Evolutionary conservation across 1,140 invertebrate species (phyloP), one percentile per base, ranked within the genome.

Genomic region (Pogonomyrmex californicus): DNA sequence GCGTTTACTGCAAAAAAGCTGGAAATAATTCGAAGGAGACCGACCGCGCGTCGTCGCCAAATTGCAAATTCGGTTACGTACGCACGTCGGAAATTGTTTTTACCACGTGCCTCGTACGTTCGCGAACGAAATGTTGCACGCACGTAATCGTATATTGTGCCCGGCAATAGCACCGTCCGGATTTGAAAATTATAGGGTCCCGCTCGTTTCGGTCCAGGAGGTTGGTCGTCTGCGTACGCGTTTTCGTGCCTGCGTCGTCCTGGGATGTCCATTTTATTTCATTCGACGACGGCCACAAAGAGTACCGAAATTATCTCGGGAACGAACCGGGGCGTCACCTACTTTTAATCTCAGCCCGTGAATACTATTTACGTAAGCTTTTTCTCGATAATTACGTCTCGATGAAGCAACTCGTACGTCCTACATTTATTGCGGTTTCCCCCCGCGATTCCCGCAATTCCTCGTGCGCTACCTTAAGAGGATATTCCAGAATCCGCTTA

Each of bases 41-140:
- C 51, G 63, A 14, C 47, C 66, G 41, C 23, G 41, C 38, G 33
- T 14, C 54, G 56, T 73, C 51, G 79, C 79, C 38, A 38, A 49
- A 60, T 75, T 73, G 79, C n/a, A 83, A 83, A 73, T 60, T 83
- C 54, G 56, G 33, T 83, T 60, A 38, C 41, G 51, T 47, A 38
- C 51, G 66, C 38, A 71, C 66, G 49, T 58, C 63, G 79, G 58
- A 60, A 71, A 83, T 83, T 60, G 79, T 83, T 73, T 83, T 73
- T 73, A 70, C 36, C 65, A 14, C 63, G 47, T 41, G 44, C 63
- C 41, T 10, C 41, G 44, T 44, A 66, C 23, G 23, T 23, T 49
- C 30, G 68, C 41, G 38, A 14, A 47, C 54, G 54, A 75, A 83
- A 73, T 36, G 66, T 30, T 44, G 17, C 33, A 30, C 62, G 12